Evolutionary conservation across 2,113 vertebrate species (phyloP).

Genomic region (Equus quagga): DNA sequence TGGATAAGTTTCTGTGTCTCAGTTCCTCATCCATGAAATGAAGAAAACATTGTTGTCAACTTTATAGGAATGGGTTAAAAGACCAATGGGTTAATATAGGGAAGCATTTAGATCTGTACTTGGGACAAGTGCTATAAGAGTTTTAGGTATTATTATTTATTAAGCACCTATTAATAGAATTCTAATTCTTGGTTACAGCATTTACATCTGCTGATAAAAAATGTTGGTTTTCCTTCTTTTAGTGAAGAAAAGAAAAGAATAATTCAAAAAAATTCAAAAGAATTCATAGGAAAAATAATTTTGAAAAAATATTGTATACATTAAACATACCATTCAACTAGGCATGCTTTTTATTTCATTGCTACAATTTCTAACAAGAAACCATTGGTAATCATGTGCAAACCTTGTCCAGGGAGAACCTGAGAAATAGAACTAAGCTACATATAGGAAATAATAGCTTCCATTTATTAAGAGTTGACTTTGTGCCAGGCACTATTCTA

Average conservation of each 20-base stretch:
- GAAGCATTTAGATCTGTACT: background rate
- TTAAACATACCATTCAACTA: background rate
- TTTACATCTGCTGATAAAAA: background rate
- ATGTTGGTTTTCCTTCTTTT: background rate
- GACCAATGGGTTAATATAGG: background rate
- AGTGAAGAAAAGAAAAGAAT: background rate
- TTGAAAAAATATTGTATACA: background rate
- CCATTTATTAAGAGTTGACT: constrained; percentile 51
- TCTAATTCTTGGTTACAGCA: background rate
- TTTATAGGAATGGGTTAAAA: background rate
- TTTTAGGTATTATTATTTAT: background rate
- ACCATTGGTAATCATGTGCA: background rate
- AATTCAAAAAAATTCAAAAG: background rate
- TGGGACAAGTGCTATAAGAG: background rate
- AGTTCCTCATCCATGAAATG: constrained; percentile 1
- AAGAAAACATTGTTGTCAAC: background rate
- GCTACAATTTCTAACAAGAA: background rate
- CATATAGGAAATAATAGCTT: constrained; percentile 21
- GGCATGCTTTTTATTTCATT: background rate
- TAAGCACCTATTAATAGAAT: background rate
- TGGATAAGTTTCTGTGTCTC: background rate
- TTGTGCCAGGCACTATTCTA: constrained; percentile 40
- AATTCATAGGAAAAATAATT: background rate
- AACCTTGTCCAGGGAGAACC: constrained; percentile 6
- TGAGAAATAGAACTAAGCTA: constrained; percentile 35